Evolutionary conservation across 2,113 vertebrate species (phyloP), one percentile per base, ranked within the genome.

Genomic region (Apus apus): DNA sequence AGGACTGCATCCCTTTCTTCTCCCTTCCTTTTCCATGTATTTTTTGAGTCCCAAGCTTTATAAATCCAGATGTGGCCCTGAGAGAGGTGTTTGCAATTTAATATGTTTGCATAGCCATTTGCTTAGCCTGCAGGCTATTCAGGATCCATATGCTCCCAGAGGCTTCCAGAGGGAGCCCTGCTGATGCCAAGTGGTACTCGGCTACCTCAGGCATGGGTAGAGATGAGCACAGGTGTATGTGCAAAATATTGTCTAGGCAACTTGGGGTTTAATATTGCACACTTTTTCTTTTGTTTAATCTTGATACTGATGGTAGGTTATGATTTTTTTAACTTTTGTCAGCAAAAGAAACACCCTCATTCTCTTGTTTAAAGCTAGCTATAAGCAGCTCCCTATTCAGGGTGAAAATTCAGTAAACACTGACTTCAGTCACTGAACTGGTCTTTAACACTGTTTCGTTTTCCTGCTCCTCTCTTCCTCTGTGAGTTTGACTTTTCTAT

Each of bases 91-190:
- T 92, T 68, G 53, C 70, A 56, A 38, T 75, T 12, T 27, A 17
- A 21, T 27, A 13, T 14, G 13, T 67, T 67, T 58, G 50, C 21
- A 4, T 0, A 50, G 64, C 32, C 5, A 13, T 62, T 64, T 81
- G 70, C 51, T 8, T 16, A 72, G 83, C 53, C 79, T 27, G 38
- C 30, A 54, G 61, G 21, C n/a, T 65, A 1, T 51, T 25, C 3
- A 7, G 51, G 45, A 19, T 72, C 72, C 0, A 0, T 36, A 13
- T 1, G 0, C 0, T 38, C 81, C 6, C 4, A 38, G 38, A 38
- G 1, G 65, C 57, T 92, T 53, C 50, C 40, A 85, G 91, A 40
- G 46, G 43, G n/a, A 85, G 57, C 27, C 48, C 10, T 0, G 0
- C 45, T 25, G 32, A 13, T 38, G 27, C 0, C 0, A 64, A 23